Evolutionary conservation across 2,113 vertebrate species (phyloP).

Genomic region (Xenus cinereus): DNA sequence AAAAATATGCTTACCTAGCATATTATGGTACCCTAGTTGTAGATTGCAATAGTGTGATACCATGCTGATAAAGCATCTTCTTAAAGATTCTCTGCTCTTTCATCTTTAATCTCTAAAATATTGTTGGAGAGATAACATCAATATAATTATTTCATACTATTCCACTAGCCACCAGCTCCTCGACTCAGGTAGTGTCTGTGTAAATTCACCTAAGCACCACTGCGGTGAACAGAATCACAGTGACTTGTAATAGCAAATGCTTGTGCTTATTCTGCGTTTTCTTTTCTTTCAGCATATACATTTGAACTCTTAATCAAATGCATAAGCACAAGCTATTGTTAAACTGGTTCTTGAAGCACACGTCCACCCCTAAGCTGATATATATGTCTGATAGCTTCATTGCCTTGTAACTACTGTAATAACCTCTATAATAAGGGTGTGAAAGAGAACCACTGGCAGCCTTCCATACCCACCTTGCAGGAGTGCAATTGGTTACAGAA

Average conservation of each 20-base stretch:
- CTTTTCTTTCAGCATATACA: rapidly evolving
- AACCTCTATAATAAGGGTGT: neutral
- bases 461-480: neutral
- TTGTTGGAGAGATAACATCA: neutral
- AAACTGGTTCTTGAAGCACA: slow-evolving; percentile 1
- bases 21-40: neutral
- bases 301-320: neutral
- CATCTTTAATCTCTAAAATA: neutral
- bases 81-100: neutral
- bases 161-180: neutral
- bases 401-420: slow-evolving; percentile 1
- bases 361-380: neutral
- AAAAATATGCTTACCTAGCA: slow-evolving; percentile 39
- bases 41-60: neutral
- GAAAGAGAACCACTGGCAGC: neutral
- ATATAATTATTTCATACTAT: neutral
- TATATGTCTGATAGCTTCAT: neutral
- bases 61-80: neutral
- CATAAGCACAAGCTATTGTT: neutral
- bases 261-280: neutral
- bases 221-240: neutral
- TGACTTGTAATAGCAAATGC: neutral
- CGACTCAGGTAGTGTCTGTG: neutral
- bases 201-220: neutral
- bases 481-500: neutral